Conservation (phyloP, 2,888 invertebrate species). For the Unio delphinus region DNA sequence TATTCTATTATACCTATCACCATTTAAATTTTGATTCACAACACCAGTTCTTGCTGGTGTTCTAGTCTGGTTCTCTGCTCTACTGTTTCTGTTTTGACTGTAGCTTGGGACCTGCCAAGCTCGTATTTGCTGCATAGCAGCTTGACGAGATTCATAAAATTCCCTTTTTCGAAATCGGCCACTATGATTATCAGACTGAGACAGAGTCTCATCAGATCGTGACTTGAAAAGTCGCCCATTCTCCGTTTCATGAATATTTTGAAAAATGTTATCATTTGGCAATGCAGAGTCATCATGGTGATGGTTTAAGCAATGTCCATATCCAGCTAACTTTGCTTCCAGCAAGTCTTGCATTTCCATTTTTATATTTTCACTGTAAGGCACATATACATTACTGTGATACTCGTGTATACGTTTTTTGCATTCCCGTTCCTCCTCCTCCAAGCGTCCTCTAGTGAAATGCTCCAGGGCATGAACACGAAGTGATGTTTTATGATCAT, state of each 20-base stretch:
- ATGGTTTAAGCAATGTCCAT: constrained; percentile 62
- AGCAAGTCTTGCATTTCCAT: constrained; percentile 65
- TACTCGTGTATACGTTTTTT: constrained; percentile 79
- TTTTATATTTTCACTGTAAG: constrained; percentile 47
- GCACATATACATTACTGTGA: constrained; percentile 72
- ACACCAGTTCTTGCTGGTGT: neutral
- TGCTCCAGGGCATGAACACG: constrained; percentile 59
- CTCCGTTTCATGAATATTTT: constrained; percentile 53
- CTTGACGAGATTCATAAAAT: constrained; percentile 60
- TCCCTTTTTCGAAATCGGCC: constrained; percentile 75
- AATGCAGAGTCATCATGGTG: constrained; percentile 64
- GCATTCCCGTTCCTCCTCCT: constrained; percentile 78
- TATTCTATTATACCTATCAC: constrained; percentile 20
- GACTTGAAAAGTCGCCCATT: constrained; percentile 63
- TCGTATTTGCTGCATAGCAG: constrained; percentile 63
- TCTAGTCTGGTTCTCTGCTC: constrained; percentile 2
- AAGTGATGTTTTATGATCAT: constrained; percentile 76
- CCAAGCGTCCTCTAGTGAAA: constrained; percentile 77
- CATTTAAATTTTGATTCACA: neutral
- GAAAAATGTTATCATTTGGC: constrained; percentile 54
- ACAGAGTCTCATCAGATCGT: constrained; percentile 68
- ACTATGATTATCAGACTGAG: constrained; percentile 77
- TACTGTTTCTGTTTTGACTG: constrained; percentile 31
- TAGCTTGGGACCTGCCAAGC: constrained; percentile 60
- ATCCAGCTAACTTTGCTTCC: constrained; percentile 54